These are phyloP conservation scores for Toxotes jaculatrix DNA, from an alignment of 2,113 vertebrate genomes.

Conservation along the genomic window DNA sequence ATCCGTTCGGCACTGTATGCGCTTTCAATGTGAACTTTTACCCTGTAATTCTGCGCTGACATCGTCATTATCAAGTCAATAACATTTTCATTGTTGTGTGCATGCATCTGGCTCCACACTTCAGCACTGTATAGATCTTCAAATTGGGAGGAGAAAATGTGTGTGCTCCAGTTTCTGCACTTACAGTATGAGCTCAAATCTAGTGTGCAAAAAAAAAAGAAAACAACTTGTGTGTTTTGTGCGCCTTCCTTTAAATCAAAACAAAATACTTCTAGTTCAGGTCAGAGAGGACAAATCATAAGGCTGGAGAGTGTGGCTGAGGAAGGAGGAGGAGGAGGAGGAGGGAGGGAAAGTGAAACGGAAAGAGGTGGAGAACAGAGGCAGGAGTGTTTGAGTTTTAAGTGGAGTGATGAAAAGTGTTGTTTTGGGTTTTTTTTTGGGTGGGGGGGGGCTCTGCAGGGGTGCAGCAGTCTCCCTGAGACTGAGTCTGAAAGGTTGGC, in stretches of 20 bases:
- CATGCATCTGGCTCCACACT: conserved; percentile 21
- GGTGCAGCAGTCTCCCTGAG: conserved; percentile 59
- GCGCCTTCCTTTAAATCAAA: conserved; percentile 59
- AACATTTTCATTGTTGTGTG: conserved; percentile 44
- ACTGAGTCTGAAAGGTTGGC: conserved; percentile 63
- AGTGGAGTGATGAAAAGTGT: conserved; percentile 72
- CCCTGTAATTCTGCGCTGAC: conserved; percentile 71
- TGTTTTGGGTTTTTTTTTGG: conserved; percentile 48
- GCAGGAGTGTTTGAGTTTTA: conserved; percentile 66
- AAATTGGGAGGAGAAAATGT: conserved; percentile 32
- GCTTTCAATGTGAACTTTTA: conserved; percentile 63
- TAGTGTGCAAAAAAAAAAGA: neutral
- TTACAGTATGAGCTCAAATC: conserved; percentile 38
- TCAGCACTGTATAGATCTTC: conserved; percentile 43
- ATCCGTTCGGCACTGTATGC: conserved; percentile 51
- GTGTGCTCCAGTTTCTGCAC: conserved; percentile 14
- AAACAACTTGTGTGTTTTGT: conserved; percentile 14
- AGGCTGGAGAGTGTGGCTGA: conserved; percentile 52
- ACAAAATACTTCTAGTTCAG: conserved; percentile 61
- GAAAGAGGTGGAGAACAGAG: conserved; percentile 48
- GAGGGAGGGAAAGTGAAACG: conserved; percentile 7
- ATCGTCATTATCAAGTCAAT: conserved; percentile 75
- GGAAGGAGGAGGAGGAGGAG: conserved; percentile 7
- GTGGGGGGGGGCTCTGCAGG: conserved; percentile 46
- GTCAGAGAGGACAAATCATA: conserved; percentile 62